phyloP scores from a whole-genome alignment of 1,140 invertebrate species.

The Microplitis mediator region DNA sequence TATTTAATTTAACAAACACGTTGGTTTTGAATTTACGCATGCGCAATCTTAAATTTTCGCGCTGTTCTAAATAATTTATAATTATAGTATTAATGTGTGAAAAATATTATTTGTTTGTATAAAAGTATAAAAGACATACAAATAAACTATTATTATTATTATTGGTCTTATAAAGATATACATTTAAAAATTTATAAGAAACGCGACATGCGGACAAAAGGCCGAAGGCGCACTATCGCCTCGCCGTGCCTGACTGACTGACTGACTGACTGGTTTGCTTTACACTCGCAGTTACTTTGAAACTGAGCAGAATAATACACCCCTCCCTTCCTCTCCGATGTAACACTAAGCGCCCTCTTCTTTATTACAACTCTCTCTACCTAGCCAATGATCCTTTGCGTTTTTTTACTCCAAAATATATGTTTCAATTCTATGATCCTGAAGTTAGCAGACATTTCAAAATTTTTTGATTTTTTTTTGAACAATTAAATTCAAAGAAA shows the following conservation, averaged over 20 bases:
- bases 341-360: constrained; percentile 2
- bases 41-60: no score
- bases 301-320: constrained; percentile 42
- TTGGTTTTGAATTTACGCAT: no score
- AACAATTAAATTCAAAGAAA: no score
- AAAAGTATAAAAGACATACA: no score
- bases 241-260: constrained; percentile 48
- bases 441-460: no score
- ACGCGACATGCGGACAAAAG: not conserved
- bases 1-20: no score
- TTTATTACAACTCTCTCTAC: not conserved
- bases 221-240: constrained; percentile 33
- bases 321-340: constrained; percentile 30
- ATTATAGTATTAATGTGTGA: no score
- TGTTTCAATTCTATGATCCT: no score
- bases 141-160: not conserved
- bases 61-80: no score
- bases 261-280: constrained; percentile 58
- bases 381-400: not conserved
- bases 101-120: no score
- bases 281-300: constrained; percentile 52
- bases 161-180: not conserved
- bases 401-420: not conserved
- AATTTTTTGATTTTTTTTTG: no score
- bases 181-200: constrained; percentile 12